A percentile compares a stretch with the other conserved stretches of the same genome.
These are phyloP conservation scores for Phylloscopus trochiloides DNA, from an alignment of 2,113 vertebrate genomes.

Conservation along the genomic window DNA sequence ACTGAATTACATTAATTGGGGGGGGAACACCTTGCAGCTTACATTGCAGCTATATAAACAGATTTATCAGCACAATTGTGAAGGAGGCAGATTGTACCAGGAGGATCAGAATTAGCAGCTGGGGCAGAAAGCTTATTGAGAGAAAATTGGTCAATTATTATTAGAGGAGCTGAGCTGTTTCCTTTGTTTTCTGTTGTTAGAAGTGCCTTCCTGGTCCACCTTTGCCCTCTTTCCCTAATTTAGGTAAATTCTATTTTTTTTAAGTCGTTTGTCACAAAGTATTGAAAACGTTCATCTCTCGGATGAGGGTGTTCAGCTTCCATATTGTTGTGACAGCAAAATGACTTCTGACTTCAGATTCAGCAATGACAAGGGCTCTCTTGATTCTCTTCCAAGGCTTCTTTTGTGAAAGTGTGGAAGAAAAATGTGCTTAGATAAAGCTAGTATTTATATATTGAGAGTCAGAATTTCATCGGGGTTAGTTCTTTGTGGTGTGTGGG, in stretches of 20 bases:
- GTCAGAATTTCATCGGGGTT: neutral
- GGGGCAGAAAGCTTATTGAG: neutral
- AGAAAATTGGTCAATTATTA: constrained; percentile 13
- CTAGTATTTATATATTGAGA: neutral
- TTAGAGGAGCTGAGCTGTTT: neutral
- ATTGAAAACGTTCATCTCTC: neutral
- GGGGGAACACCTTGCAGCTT: neutral
- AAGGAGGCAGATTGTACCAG: neutral
- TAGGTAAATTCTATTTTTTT: neutral
- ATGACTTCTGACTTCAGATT: neutral
- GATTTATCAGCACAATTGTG: neutral
- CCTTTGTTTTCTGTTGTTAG: constrained; percentile 14
- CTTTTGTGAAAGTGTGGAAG: neutral
- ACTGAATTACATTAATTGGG: neutral
- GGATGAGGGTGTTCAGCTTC: neutral
- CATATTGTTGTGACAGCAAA: neutral
- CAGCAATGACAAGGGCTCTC: accelerated
- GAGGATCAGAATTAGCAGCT: constrained; percentile 16
- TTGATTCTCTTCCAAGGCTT: neutral
- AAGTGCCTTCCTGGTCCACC: constrained; percentile 2
- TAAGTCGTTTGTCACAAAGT: neutral
- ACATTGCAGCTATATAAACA: neutral
- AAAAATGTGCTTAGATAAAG: neutral
- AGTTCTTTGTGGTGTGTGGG: neutral
- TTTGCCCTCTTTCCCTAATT: neutral